phyloP scores from a whole-genome alignment of 2,888 invertebrate species.

The Hecatera dysodea region DNA sequence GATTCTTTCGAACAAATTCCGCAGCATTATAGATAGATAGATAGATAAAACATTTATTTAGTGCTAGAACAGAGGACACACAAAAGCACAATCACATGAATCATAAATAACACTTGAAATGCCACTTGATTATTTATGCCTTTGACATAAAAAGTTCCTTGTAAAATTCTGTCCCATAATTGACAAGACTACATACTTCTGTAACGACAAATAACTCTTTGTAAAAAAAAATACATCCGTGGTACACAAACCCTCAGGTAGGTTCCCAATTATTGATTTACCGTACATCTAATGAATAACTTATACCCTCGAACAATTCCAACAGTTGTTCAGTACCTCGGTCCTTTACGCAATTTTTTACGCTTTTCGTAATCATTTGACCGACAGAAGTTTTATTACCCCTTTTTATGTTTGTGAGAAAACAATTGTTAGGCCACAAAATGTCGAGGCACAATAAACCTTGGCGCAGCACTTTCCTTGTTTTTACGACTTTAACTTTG shows the following conservation, averaged over 20 bases:
- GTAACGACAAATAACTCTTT: constrained; percentile 11
- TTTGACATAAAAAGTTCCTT: constrained; percentile 16
- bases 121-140: too few relatives aligned
- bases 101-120: too few relatives aligned
- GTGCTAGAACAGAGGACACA: too few relatives aligned
- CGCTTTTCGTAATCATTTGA: constrained; percentile 71
- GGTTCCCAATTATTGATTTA: constrained; percentile 53
- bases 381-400: constrained; percentile 76
- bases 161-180: constrained; percentile 28
- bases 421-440: constrained; percentile 85
- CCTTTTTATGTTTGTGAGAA: constrained; percentile 83
- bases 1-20: too few relatives aligned
- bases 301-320: constrained; percentile 36
- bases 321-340: constrained; percentile 44
- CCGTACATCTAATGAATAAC: constrained; percentile 52
- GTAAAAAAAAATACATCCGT: constrained; percentile 30
- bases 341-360: constrained; percentile 69
- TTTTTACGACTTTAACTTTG: constrained; percentile 69
- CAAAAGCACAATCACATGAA: too few relatives aligned
- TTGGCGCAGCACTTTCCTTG: constrained; percentile 58
- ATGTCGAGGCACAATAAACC: constrained; percentile 72
- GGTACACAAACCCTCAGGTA: constrained; percentile 49
- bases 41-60: too few relatives aligned
- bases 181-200: constrained; percentile 21
- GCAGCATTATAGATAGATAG: too few relatives aligned